Evolutionary conservation across 2,888 invertebrate species (phyloP), one percentile per base, ranked within the genome.

Genomic region (Melanotus villosus): DNA sequence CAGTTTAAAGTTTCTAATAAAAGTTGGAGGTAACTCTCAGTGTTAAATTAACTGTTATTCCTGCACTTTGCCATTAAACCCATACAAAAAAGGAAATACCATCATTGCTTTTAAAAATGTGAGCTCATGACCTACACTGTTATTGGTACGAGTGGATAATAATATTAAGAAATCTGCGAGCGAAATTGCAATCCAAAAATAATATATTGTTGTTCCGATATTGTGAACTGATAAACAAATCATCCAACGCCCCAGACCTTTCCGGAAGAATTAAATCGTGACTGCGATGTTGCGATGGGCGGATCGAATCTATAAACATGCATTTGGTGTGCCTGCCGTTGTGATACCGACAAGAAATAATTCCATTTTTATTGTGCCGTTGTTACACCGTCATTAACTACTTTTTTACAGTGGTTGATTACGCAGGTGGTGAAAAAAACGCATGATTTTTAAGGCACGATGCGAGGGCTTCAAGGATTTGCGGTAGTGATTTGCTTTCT

Each of bases 251-350:
- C 64, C 54, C 43, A 30, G 57, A 70, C 64, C 65, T 65, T 73
- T 73, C 68, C 74, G 74, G 73, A 73, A 75, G 74, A 74, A 73
- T 74, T 62, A 62, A 71, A 67, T 74, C 73, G 74, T 75, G 75
- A 75, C 73, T 60, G 56, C 45, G 71, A 73, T 72, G 71, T 62
- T 68, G 72, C 68, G 52, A 64, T 64, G 68, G 75, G 75, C 73
- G 76, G 71, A 70, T 70, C 75, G 66, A 70, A 75, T 73, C 73
- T 73, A 73, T 71, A 75, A 75, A 72, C 75, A 75, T 73, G 76
- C 68, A 75, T 75, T 75, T 75, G 74, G 75, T 76, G 76, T 75
- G 72, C 72, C 73, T 64, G 68, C 69, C 41, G 65, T 52, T 59
- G 52, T 18, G 30, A 32, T 32, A 12, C 14, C 34, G 57, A 21